Evolutionary conservation across 2,888 invertebrate species (phyloP), one percentile per base, ranked within the genome.

Genomic region (Metallyticus violacea): DNA sequence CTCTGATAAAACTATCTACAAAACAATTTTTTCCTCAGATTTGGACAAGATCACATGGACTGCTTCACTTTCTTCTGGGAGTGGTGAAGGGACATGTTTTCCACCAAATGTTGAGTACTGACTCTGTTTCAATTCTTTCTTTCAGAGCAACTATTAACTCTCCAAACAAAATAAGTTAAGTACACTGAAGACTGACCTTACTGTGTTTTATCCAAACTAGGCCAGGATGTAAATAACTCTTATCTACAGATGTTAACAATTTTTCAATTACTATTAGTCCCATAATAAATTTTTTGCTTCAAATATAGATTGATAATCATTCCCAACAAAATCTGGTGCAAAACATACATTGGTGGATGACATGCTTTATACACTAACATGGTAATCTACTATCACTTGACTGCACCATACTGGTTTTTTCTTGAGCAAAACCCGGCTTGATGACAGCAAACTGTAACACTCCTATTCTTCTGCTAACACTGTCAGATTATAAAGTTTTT

Each of bases 11-110:
- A 82, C 83, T 84, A 83, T 84, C 82, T 84, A 84, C 78, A 83
- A 83, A 82, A 84, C 82, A 85, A 62, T 80, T 62, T 40, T n/a
- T 62, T 62, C 40, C 40, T 62, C 40, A 62, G 9, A 62, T 62
- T 85, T 80, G 84, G 86, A 86, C 86, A 81, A 81, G 77, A 86
- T 84, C 86, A 85, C 79, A 86, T 76, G 79, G 81, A 79, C 79
- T 85, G 79, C 79, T 86, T 86, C 79, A 86, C 80, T 80, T 79
- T 85, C 79, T 79, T 85, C 79, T 62, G 26, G 79, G 79, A 85
- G 79, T 9, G 28, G 85, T 83, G 83, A 83, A 77, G 77, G 83
- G 62, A 26, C 26, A 79, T 79, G 26, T 15, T 83, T 77, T 83
- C 29, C 83, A 83, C 83, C 40, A 62, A 62, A 62, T 62, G 40